Evolutionary conservation across 2,888 invertebrate genomes (phyloP), one percentile per base, ranked within the genome.

Genomic region (Callinectes sapidus): DNA sequence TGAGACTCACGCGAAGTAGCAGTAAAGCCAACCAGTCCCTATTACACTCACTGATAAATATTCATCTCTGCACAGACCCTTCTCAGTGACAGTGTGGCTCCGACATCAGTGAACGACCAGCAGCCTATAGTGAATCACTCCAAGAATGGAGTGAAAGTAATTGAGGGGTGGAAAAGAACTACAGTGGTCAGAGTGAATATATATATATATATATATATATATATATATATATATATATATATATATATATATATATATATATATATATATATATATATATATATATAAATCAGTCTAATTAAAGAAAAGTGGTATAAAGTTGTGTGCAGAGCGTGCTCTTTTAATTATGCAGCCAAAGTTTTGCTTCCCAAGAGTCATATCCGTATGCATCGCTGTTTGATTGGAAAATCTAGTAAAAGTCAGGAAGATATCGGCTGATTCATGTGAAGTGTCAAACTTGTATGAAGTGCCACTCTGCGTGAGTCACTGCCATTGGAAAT

Each of bases 1-100:
- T 89, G 23, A 8, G 14, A 42, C 89, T 48, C 90, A 90, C 90
- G 90, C 90, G 90, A 90, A 71, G 48, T 28, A 28, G 85, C 90
- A 90, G 90, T 90, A 90, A 90, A 90, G 54, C 81, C 28, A 90
- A 16, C 35, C 71, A 81, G 77, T 48, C n/a, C 81, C 18, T 81
- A 90, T 90, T 85, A 90, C 54, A 71, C 39, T 90, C 54, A 77
- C 61, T 90, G 61, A 66, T 71, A 81, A 39, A 54, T 42, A 42
- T 48, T 90, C 90, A 81, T 81, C 81, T 32, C 81, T 81, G 32
- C 81, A 81, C 81, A 35, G 81, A 23, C 81, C 81, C 35, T 81
- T 35, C 81, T 35, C 35, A 16, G 35, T 35, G 81, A 35, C 5
- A 16, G 81, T 81, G 81, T 35, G 35, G 35, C 81, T 81, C 14